phyloP scores from a whole-genome alignment of 2,888 invertebrate species.

The Parnassius glacialis region DNA sequence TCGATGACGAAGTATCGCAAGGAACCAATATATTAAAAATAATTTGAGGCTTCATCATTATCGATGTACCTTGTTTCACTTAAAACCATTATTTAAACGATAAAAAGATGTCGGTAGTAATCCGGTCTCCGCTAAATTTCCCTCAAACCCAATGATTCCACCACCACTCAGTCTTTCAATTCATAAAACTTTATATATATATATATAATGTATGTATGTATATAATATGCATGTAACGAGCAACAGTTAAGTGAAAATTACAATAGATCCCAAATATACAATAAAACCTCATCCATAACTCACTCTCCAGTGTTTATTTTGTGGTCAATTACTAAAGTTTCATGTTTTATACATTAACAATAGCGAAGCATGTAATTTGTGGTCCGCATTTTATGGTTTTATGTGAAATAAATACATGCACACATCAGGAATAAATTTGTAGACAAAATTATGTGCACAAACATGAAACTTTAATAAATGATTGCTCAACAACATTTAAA shows the following conservation, averaged over 20 bases:
- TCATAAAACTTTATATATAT: slow-evolving; percentile 56
- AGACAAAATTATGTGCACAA: too few species aligned
- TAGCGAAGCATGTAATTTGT: neutral
- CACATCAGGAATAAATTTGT: too few species aligned
- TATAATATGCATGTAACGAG: slow-evolving; percentile 39
- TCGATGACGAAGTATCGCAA: too few species aligned
- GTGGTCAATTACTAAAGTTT: slow-evolving; percentile 11
- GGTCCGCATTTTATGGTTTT: neutral
- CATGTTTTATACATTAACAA: slow-evolving; percentile 2
- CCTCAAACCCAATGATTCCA: slow-evolving; percentile 38
- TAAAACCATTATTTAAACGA: too few species aligned
- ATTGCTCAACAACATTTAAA: neutral
- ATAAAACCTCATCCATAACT: slow-evolving; percentile 35
- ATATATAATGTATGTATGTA: too few species aligned
- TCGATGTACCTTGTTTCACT: too few species aligned
- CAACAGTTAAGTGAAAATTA: slow-evolving; percentile 39
- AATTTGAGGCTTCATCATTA: too few species aligned
- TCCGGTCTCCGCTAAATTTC: too few species aligned
- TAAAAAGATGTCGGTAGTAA: too few species aligned
- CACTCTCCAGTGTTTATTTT: slow-evolving; percentile 25
- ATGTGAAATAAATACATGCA: neutral
- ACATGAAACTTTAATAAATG: slow-evolving; percentile 16
- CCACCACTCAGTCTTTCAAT: slow-evolving; percentile 73
- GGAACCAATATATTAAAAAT: too few species aligned
- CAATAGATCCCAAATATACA: slow-evolving; percentile 47